Percentiles rank a stretch among this genome's conserved stretches.
Evolutionary conservation across 2,113 vertebrate genomes (phyloP).

Genomic region (Pterocles gutturalis): DNA sequence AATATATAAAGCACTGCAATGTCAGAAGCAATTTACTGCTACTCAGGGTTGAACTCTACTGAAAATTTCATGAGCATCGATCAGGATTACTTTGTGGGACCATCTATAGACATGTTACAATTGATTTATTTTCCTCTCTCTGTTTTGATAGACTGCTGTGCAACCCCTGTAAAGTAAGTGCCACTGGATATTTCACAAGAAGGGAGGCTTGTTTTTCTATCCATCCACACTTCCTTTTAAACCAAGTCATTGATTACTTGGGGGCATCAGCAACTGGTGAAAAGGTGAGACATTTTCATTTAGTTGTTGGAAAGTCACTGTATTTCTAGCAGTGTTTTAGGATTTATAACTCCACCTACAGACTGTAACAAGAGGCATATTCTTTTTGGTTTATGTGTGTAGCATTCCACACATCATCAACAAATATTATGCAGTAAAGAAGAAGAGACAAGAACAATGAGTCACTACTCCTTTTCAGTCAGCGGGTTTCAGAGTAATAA

Average conservation of each 20-base stretch:
- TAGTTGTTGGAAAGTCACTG: neutral
- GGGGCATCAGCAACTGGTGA: neutral
- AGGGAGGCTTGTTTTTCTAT: neutral
- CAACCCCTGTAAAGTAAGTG: neutral
- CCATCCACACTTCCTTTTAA: neutral
- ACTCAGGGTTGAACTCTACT: neutral
- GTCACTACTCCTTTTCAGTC: neutral
- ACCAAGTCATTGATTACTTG: neutral
- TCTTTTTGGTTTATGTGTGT: neutral
- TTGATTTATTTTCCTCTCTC: slow-evolving; percentile 38
- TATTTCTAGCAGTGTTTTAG: neutral
- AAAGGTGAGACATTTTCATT: neutral
- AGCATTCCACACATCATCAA: neutral
- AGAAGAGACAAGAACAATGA: neutral
- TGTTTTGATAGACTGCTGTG: neutral
- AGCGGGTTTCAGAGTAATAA: neutral
- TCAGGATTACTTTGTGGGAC: slow-evolving; percentile 40
- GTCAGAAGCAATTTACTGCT: slow-evolving; percentile 53
- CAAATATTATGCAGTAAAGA: neutral
- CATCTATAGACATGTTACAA: neutral
- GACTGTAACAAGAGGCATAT: neutral
- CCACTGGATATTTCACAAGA: neutral
- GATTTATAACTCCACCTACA: neutral
- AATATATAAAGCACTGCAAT: neutral
- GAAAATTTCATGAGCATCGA: slow-evolving; percentile 45